These are phyloP conservation scores for Caenorhabditis elegans DNA, from an alignment of 1,140 invertebrate genomes.

Conservation along the genomic window WBcel235 BX284606.5:6313001-6313500, in stretches of 20 bases:
- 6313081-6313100: neutral
- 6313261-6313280: conserved; percentile 7
- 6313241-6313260: neutral
- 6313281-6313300: conserved; percentile 28
- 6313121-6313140: neutral
- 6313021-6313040: neutral
- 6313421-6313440: neutral
- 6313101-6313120: neutral
- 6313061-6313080: conserved; percentile 5
- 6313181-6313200: neutral
- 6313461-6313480: conserved; percentile 13
- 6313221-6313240: neutral
- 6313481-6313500: neutral
- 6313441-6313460: neutral
- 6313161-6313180: neutral
- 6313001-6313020: neutral
- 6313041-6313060: neutral
- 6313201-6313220: neutral
- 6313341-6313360: neutral
- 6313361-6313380: conserved; percentile 18
- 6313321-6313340: neutral
- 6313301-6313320: too few relatives aligned
- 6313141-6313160: neutral
- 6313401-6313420: neutral
- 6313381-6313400: neutral